Conservation (phyloP, 2,797 vertebrate genomes). For the Sebastolobus altivelis region DNA sequence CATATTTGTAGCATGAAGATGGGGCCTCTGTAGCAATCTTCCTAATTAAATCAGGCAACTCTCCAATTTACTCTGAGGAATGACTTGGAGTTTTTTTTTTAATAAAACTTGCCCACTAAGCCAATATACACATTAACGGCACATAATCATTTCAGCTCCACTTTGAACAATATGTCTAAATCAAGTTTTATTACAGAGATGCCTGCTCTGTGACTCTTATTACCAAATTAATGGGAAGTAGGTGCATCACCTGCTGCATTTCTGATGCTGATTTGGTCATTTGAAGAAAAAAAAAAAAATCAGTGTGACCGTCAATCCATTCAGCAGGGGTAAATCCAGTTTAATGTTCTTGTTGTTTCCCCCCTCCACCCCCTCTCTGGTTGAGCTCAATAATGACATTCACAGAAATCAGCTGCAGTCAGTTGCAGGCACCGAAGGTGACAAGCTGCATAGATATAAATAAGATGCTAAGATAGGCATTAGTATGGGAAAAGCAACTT, state of each 20-base stretch:
- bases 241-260: constrained; percentile 1
- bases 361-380: neutral
- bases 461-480: constrained; percentile 20
- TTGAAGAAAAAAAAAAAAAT: neutral
- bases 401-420: constrained; percentile 20
- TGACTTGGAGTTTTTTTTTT: neutral
- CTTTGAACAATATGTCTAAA: constrained; percentile 10
- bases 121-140: constrained; percentile 5
- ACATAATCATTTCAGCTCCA: constrained; percentile 7
- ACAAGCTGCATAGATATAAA: constrained; percentile 18
- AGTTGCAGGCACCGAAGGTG: constrained; percentile 1
- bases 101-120: constrained; percentile 63
- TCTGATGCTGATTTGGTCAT: constrained; percentile 13
- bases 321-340: neutral
- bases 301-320: neutral
- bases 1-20: constrained; percentile 44
- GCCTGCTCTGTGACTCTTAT: constrained; percentile 7
- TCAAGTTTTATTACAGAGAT: constrained; percentile 10
- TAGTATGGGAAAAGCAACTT: constrained; percentile 43
- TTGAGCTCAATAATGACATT: constrained; percentile 21
- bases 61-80: constrained; percentile 71
- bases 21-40: constrained; percentile 33
- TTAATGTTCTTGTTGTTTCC: constrained; percentile 20
- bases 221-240: neutral
- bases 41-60: constrained; percentile 55